Conservation (phyloP, 2,888 invertebrate species). For the Chromoteleia sp. region DNA sequence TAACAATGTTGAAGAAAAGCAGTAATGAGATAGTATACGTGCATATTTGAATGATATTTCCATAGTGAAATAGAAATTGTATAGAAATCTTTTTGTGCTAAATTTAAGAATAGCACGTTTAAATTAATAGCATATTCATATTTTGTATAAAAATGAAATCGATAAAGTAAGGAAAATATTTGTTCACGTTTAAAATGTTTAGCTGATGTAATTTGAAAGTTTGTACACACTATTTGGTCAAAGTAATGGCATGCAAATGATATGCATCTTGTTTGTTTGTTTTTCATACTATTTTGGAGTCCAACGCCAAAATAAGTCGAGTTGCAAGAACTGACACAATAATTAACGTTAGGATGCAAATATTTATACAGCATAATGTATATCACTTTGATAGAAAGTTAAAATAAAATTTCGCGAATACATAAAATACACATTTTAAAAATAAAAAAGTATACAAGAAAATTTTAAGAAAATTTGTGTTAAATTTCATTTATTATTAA, state of each 20-base stretch:
- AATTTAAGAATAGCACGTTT: background rate
- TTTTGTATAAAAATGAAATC: too few species aligned
- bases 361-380: too few species aligned
- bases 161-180: too few species aligned
- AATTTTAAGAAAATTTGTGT: too few species aligned
- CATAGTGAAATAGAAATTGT: conserved; percentile 11
- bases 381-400: too few species aligned
- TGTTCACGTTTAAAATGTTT: too few species aligned
- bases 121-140: background rate
- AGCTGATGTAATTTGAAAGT: too few species aligned
- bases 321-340: background rate
- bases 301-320: conserved; percentile 13
- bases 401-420: too few species aligned
- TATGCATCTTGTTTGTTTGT: conserved; percentile 12
- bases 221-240: too few species aligned
- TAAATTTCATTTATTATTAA: too few species aligned
- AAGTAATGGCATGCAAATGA: conserved; percentile 17
- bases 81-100: background rate
- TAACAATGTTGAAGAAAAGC: conserved; percentile 8
- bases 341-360: conserved; percentile 4
- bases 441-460: too few species aligned
- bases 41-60: conserved; percentile 22
- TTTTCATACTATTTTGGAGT: conserved; percentile 38
- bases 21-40: conserved; percentile 7
- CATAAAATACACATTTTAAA: too few species aligned